Evolutionary conservation across 2,888 invertebrate genomes (phyloP), one percentile per base, ranked within the genome.

Genomic region (Diaphora mendica): DNA sequence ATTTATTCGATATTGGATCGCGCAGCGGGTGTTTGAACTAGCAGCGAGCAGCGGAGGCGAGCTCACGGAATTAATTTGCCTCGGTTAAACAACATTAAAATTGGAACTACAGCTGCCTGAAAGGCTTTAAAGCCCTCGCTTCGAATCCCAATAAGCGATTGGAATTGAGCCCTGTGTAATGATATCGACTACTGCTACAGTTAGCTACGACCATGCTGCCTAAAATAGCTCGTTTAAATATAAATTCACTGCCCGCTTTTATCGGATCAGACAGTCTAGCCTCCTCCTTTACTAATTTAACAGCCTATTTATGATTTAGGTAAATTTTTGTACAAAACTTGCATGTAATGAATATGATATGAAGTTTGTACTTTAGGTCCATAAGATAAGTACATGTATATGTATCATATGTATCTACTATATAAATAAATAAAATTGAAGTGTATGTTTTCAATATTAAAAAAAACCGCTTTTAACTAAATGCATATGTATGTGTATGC

Each of bases 91-190:
- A 89, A 90, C 88, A 91, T 91, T 92, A 90, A 91, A 92, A 91
- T 89, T 91, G 90, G 87, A 89, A 79, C 80, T 79, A 78, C 85
- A 80, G 83, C 85, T 79, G 76, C 77, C 83, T 84, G 82, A 88
- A 89, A 90, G 88, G 89, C 88, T 90, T 87, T 87, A 88, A 89
- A 90, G 88, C 89, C 88, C 89, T 87, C 87, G 83, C 87, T 83
- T 88, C 87, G 90, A 91, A 89, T 91, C 86, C 88, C 89, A 91
- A 91, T 92, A 91, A 91, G 87, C 91, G 91, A 91, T 91, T 89
- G 88, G 87, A 82, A 88, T 81, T 75, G 75, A 86, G 82, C 84
- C 82, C 79, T 82, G 78, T 85, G 82, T 85, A 79, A 79, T 71
- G 81, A 76, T 72, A 42, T 72, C 82, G 77, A 80, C 85, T 79